A percentile compares a stretch with the other conserved stretches of the same genome.
Evolutionary conservation across 92 coral and sea anemone genomes (phyloP).

Genomic region (Parazoanthus atlanticus): DNA sequence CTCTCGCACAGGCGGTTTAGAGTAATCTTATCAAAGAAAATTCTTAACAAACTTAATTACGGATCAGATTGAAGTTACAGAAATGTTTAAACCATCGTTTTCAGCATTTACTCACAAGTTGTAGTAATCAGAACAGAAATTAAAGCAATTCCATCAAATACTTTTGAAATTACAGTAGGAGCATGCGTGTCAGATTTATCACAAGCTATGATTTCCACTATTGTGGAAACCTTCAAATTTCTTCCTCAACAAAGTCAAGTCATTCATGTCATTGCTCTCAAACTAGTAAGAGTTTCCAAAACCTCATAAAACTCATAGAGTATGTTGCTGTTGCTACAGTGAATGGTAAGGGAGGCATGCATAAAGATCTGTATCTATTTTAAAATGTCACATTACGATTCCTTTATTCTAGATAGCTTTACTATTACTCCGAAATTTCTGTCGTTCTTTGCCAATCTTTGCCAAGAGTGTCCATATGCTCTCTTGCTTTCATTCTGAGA

Average conservation of each 20-base stretch:
- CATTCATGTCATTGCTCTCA: too few species aligned
- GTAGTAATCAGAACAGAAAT: neutral
- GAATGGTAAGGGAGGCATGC: neutral
- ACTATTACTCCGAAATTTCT: conserved; percentile 25
- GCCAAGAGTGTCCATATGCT: conserved; percentile 71
- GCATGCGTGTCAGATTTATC: neutral
- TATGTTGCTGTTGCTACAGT: neutral
- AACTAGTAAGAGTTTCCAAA: neutral
- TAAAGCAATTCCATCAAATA: too few species aligned
- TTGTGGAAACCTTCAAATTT: neutral
- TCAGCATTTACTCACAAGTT: neutral
- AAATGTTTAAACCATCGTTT: too few species aligned
- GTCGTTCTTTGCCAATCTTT: conserved; percentile 43
- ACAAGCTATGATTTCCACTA: neutral
- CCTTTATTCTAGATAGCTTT: neutral
- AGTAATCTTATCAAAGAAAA: too few species aligned
- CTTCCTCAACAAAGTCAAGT: neutral
- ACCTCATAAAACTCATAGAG: neutral
- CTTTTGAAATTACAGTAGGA: too few species aligned
- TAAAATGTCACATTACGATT: neutral
- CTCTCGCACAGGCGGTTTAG: neutral
- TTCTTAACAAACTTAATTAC: too few species aligned
- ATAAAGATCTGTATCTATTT: neutral
- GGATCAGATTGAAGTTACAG: neutral
- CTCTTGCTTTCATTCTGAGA: conserved; percentile 75